Conservation (phyloP, 2,888 invertebrate genomes). For the Phymatocera aterrima region DNA sequence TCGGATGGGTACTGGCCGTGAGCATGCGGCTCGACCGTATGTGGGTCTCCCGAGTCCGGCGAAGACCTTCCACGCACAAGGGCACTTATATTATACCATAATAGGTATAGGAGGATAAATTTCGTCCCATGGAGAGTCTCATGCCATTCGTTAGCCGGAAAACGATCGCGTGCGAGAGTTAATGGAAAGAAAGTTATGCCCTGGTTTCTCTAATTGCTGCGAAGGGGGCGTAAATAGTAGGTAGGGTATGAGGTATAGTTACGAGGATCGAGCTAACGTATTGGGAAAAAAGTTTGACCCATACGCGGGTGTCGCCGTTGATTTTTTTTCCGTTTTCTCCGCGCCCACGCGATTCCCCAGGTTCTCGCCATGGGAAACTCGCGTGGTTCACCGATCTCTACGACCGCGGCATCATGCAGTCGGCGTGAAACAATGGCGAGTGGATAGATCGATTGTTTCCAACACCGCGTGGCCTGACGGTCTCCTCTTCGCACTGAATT, state of each 20-base stretch:
- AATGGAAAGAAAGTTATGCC: constrained; percentile 30
- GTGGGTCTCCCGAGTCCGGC: not conserved
- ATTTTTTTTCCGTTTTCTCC: not conserved
- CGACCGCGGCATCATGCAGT: too few relatives aligned
- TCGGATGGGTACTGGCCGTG: not conserved
- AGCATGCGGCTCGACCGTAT: not conserved
- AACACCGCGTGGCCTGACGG: constrained; percentile 10
- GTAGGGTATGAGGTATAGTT: too few relatives aligned
- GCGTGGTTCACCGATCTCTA: not conserved
- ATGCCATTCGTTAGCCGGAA: not conserved
- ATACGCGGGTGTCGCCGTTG: not conserved
- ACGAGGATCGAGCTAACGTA: not conserved
- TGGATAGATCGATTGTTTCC: not conserved
- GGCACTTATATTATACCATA: too few relatives aligned
- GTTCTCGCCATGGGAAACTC: too few relatives aligned
- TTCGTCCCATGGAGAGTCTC: not conserved
- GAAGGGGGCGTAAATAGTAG: not conserved
- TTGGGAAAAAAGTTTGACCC: not conserved
- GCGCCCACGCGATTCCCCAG: not conserved
- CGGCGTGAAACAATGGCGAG: not conserved
- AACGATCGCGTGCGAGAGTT: constrained; percentile 32
- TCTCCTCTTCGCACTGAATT: not conserved
- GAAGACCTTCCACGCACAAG: not conserved
- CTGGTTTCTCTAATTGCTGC: constrained; percentile 25
- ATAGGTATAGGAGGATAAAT: constrained; percentile 37